Percentiles rank a stretch among this genome's conserved stretches.
phyloP scores from a whole-genome alignment of 1,140 invertebrate species.

The Fopius arisanus region DNA sequence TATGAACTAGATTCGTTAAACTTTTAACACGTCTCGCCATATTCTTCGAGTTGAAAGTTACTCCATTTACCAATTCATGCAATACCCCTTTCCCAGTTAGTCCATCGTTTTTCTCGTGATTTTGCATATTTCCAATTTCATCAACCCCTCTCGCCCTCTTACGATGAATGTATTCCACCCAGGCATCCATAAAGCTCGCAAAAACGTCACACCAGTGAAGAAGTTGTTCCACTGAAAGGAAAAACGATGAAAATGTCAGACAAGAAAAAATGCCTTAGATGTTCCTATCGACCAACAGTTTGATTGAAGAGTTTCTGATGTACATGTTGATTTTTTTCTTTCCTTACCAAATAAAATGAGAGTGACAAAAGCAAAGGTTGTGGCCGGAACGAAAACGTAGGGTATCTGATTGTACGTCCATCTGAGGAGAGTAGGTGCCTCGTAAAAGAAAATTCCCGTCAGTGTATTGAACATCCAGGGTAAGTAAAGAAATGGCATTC shows the following conservation, averaged over 20 bases:
- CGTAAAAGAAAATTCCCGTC: constrained; percentile 40
- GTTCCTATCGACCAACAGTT: background rate
- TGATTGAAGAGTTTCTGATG: constrained; percentile 17
- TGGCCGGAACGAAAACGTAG: constrained; percentile 34
- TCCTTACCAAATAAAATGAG: constrained; percentile 45
- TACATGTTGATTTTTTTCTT: constrained; percentile 15
- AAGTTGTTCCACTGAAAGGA: constrained; percentile 45
- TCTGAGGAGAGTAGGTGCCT: constrained; percentile 41
- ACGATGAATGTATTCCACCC: constrained; percentile 37
- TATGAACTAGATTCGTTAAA: background rate
- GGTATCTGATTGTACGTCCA: constrained; percentile 39
- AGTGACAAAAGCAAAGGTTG: constrained; percentile 39
- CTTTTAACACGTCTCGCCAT: constrained; percentile 1
- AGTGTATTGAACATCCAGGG: constrained; percentile 50
- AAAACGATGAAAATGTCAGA: constrained; percentile 20
- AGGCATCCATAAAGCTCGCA: constrained; percentile 39
- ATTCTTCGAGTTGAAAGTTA: background rate
- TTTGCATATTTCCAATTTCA: constrained; percentile 15
- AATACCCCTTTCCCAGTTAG: background rate
- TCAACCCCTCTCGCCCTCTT: constrained; percentile 1
- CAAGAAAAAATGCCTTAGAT: background rate
- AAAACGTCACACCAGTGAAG: constrained; percentile 47
- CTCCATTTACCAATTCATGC: background rate
- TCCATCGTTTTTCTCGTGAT: background rate
- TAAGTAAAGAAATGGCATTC: constrained; percentile 46